These are phyloP conservation scores for Heliocidaris tuberculata DNA, from an alignment of 35 echinoderm and acorn worm genomes.

Conservation along the genomic window DNA sequence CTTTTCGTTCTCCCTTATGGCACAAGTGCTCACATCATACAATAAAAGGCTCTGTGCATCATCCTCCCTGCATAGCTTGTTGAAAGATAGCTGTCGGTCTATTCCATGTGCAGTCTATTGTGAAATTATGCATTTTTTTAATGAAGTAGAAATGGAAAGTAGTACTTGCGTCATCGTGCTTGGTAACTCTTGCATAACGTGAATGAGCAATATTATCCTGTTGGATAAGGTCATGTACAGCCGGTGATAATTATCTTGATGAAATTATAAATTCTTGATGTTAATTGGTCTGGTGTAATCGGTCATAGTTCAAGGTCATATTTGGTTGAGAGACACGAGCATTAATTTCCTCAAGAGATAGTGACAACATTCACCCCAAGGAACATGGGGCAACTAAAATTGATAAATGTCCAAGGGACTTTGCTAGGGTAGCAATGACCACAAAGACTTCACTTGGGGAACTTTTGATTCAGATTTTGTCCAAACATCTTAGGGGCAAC, in stretches of 20 bases:
- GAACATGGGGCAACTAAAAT: no score
- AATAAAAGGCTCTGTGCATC: background rate
- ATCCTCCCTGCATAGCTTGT: background rate
- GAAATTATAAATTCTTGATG: background rate
- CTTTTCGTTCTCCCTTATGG: background rate
- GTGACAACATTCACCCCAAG: no score
- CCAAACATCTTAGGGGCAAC: no score
- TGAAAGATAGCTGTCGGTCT: background rate
- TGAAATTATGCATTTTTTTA: background rate
- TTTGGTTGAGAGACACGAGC: background rate
- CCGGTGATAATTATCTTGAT: background rate
- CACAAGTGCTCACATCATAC: background rate
- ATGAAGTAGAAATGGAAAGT: background rate
- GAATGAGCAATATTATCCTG: background rate
- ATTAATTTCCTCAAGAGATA: background rate
- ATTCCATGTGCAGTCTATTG: background rate
- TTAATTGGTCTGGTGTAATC: background rate
- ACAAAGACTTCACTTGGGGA: no score
- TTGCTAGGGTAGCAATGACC: no score
- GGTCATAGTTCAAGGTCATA: background rate
- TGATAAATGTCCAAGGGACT: no score
- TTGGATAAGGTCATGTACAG: background rate
- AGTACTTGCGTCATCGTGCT: background rate
- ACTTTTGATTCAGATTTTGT: no score
- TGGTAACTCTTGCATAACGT: background rate